Evolutionary conservation across 2,888 invertebrate species (phyloP).

Genomic region (Caenorhabditis afra): DNA sequence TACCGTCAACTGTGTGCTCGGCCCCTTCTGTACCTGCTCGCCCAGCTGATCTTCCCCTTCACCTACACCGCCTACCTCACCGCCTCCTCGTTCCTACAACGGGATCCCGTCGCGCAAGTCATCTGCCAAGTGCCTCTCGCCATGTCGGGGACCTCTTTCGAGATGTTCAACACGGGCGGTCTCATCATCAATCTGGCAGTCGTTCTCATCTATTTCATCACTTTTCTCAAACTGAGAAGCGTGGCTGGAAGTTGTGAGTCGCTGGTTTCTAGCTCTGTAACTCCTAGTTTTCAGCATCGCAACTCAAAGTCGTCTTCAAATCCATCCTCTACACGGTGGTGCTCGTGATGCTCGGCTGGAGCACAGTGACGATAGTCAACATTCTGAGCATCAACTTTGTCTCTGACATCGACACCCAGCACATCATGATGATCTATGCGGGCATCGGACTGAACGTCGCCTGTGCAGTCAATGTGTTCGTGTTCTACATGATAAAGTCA

Average conservation of each 20-base stretch:
- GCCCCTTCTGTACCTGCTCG: slow-evolving; percentile 7
- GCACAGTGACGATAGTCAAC: slow-evolving; percentile 19
- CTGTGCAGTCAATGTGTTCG: slow-evolving; percentile 49
- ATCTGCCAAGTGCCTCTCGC: slow-evolving; percentile 41
- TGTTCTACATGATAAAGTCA: slow-evolving; percentile 53
- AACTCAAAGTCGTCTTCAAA: slow-evolving; percentile 35
- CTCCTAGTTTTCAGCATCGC: slow-evolving; percentile 19
- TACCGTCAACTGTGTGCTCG: slow-evolving; percentile 13
- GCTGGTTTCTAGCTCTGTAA: background rate
- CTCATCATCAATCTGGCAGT: slow-evolving; percentile 21
- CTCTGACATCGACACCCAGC: slow-evolving; percentile 8
- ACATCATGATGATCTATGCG: slow-evolving; percentile 39
- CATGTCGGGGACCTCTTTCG: slow-evolving; percentile 38
- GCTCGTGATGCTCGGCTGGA: slow-evolving; percentile 36
- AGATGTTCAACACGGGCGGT: slow-evolving; percentile 21
- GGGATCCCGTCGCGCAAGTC: slow-evolving; percentile 9
- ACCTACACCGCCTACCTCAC: slow-evolving; percentile 26
- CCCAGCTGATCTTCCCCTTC: slow-evolving; percentile 19
- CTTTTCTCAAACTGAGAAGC: slow-evolving; percentile 12
- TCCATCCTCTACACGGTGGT: slow-evolving; percentile 30
- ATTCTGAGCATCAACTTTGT: slow-evolving; percentile 27
- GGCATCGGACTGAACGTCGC: slow-evolving; percentile 57
- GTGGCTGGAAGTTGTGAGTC: slow-evolving; percentile 20
- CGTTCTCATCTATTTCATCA: slow-evolving; percentile 25
- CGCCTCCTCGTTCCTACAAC: slow-evolving; percentile 26